Conservation (phyloP, 2,888 invertebrate species). For the Chalcosyrphus nemorum region DNA sequence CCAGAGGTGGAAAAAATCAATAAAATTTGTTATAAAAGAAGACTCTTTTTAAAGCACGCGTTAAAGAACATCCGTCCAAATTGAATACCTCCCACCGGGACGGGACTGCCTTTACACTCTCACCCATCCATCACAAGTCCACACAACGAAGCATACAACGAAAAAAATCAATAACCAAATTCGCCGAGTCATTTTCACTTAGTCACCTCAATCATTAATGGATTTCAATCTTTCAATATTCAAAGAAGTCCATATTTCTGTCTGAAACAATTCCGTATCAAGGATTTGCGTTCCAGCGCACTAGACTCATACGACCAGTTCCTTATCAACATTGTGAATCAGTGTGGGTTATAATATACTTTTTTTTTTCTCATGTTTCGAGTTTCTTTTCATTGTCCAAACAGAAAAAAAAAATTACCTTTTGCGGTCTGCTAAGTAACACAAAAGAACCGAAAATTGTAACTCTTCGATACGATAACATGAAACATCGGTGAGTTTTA, state of each 20-base stretch:
- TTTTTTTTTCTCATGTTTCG: constrained; percentile 11
- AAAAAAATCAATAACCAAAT: constrained; percentile 57
- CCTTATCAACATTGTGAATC: constrained; percentile 54
- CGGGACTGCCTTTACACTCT: not conserved
- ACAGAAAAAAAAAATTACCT: constrained; percentile 30
- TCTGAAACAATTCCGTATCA: constrained; percentile 29
- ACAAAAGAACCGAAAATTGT: constrained; percentile 50
- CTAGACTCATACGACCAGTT: constrained; percentile 12
- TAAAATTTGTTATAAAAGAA: not conserved
- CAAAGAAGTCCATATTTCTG: constrained; percentile 32
- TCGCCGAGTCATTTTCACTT: constrained; percentile 63
- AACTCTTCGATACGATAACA: constrained; percentile 33
- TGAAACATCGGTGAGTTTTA: constrained; percentile 25
- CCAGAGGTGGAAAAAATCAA: not conserved
- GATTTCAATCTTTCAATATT: constrained; percentile 57
- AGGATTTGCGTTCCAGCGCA: constrained; percentile 25
- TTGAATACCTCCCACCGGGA: constrained; percentile 9
- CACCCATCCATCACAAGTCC: constrained; percentile 27
- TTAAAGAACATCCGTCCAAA: constrained; percentile 7
- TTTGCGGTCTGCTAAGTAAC: constrained; percentile 47
- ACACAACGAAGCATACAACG: constrained; percentile 13
- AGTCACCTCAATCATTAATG: constrained; percentile 70
- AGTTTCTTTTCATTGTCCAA: constrained; percentile 35
- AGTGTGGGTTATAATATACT: too few species aligned
- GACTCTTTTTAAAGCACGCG: not conserved